A percentile compares a stretch with the other conserved stretches of the same genome.
Evolutionary conservation across 2,797 vertebrate genomes (phyloP).

Genomic region (Crenichthys baileyi): DNA sequence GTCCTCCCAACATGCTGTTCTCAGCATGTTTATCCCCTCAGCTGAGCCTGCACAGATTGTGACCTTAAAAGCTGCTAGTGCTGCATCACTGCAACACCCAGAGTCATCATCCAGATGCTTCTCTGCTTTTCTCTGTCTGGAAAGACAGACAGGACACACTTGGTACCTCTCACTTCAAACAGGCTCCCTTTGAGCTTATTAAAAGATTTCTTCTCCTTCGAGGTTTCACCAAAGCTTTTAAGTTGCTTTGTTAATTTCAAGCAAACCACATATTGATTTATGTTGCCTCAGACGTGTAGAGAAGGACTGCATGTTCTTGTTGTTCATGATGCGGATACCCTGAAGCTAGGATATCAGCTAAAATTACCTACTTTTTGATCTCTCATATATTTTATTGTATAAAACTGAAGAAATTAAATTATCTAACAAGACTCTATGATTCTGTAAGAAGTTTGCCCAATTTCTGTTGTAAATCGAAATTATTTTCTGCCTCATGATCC

Average conservation of each 20-base stretch:
- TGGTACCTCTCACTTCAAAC: conserved; percentile 38
- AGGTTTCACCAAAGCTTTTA: conserved; percentile 24
- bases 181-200: conserved; percentile 30
- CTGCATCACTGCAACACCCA: conserved; percentile 18
- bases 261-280: conserved; percentile 34
- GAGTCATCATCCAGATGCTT: conserved; percentile 20
- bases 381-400: background rate
- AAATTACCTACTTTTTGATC: background rate
- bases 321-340: conserved; percentile 3
- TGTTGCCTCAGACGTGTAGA: conserved; percentile 15
- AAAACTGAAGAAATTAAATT: background rate
- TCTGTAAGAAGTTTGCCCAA: background rate
- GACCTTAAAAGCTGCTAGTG: conserved; percentile 40
- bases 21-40: conserved; percentile 34
- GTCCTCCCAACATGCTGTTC: conserved; percentile 37
- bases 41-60: conserved; percentile 60
- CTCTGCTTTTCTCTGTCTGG: conserved; percentile 23
- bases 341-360: background rate
- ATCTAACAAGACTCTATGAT: background rate
- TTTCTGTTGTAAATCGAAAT: background rate
- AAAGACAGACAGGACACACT: background rate
- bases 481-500: background rate
- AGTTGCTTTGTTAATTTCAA: conserved; percentile 34
- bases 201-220: conserved; percentile 20
- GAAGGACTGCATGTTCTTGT: conserved; percentile 15